Evolutionary conservation across 92 coral and sea anemone genomes (phyloP), one percentile per base, ranked within the genome.

Genomic region (Metridium senile): DNA sequence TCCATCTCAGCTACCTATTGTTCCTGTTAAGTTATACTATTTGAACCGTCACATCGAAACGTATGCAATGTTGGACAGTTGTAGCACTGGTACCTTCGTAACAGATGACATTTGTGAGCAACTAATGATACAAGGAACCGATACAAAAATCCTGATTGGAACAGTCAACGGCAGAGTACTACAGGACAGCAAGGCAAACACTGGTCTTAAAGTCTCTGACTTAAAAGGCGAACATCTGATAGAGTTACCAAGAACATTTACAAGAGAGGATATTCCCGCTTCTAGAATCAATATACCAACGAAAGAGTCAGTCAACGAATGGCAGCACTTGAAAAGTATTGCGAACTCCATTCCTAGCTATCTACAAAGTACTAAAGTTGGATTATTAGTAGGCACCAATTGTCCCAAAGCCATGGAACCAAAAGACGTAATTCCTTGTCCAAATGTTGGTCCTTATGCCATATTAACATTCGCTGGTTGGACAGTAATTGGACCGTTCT

Each of bases 1-100:
- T n/a, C 79, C 66, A 17, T 13, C 66, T 10, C 28, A 71, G 26
- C 53, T 81, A 35, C 92, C 85, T 9, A 68, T 79, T 31, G 88
- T 84, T 63, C 85, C 88, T n/a, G 85, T 82, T 46, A 83, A 56
- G 58, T 35, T 87, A 17, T 65, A 32, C 28, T 70, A 51, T 2
- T 61, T 49, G 11, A 25, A 70, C 32, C 8, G 81, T 33, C 16
- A 58, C 23, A 29, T 78, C 21, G 35, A 22, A 8, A 80, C 75
- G 25, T 84, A 80, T 49, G 86, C 89, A 22, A 71, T 85, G 89
- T 72, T 85, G 1, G 81, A 81, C 26, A 71, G 58, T 66, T 84
- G 85, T 61, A 84, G 79, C 46, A 58, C 79, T 9, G 88, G 85
- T 2, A 65, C 85, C 26, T 83, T 87, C 63, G 52, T 87, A 20